Percentiles rank a stretch among this genome's conserved stretches.
phyloP scores from a whole-genome alignment of 2,797 vertebrate species.

The Phalloptychus januarius region DNA sequence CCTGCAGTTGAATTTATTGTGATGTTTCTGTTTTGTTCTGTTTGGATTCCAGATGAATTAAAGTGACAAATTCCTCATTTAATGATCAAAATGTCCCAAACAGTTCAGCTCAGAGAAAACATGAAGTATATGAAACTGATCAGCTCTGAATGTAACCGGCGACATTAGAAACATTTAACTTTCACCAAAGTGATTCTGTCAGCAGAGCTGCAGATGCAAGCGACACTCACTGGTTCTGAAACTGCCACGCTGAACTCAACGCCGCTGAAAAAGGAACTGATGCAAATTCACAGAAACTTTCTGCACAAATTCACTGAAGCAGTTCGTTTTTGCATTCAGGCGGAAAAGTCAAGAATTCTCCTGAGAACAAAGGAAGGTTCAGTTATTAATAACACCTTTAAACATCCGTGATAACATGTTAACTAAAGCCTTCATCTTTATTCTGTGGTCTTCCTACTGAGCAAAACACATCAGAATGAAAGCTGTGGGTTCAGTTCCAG shows the following conservation, averaged over 20 bases:
- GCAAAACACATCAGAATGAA: not conserved
- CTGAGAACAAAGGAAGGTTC: not conserved
- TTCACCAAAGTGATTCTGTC: too few species aligned
- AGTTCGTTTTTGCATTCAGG: not conserved
- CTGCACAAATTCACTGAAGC: not conserved
- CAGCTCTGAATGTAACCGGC: not conserved
- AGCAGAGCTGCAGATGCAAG: not conserved
- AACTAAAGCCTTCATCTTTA: not conserved
- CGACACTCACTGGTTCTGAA: constrained; percentile 32
- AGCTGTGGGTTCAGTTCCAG: not conserved
- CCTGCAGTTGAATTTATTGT: too few species aligned
- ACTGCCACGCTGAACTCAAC: not conserved
- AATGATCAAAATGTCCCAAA: not conserved
- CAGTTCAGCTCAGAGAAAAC: not conserved
- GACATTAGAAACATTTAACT: too few species aligned
- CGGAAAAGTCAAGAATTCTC: not conserved
- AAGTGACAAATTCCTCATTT: too few species aligned
- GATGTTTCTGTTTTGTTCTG: too few species aligned
- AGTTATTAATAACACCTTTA: not conserved
- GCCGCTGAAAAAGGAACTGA: not conserved
- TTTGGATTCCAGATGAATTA: too few species aligned
- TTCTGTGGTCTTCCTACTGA: not conserved
- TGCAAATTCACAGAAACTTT: not conserved
- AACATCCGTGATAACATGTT: not conserved
- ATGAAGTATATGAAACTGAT: not conserved